Percentiles rank a stretch among this genome's conserved stretches.
phyloP scores from a whole-genome alignment of 1,140 invertebrate species.

The Samia ricini region DNA sequence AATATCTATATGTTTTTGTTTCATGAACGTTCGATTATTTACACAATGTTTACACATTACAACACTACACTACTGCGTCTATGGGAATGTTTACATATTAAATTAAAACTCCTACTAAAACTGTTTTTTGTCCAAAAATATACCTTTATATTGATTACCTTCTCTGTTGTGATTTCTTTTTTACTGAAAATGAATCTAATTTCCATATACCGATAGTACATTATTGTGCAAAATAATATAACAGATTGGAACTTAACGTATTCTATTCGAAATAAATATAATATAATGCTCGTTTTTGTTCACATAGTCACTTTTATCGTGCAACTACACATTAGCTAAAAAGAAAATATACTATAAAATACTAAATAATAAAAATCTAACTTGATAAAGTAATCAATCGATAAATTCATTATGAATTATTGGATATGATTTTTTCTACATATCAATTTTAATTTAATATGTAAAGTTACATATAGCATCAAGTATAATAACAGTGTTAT shows the following conservation, averaged over 20 bases:
- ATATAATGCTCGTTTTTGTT: neutral
- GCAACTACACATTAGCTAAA: neutral
- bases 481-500: too few species aligned
- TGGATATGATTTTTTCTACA: too few species aligned
- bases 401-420: too few species aligned
- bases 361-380: too few species aligned
- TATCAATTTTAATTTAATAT: too few species aligned
- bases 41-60: constrained; percentile 53
- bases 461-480: too few species aligned
- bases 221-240: constrained; percentile 11
- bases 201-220: constrained; percentile 9
- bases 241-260: constrained; percentile 8
- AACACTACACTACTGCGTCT: neutral
- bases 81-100: constrained; percentile 24
- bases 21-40: constrained; percentile 50
- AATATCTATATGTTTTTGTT: constrained; percentile 59
- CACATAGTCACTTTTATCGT: neutral
- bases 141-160: constrained; percentile 27
- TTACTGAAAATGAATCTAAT: constrained; percentile 25
- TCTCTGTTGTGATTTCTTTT: constrained; percentile 13
- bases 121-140: constrained; percentile 47
- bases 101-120: constrained; percentile 49
- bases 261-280: neutral
- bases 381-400: too few species aligned
- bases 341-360: neutral